Base-by-base conservation (phyloP, 2,797 vertebrate species). In the Denticeps clupeoides region DNA sequence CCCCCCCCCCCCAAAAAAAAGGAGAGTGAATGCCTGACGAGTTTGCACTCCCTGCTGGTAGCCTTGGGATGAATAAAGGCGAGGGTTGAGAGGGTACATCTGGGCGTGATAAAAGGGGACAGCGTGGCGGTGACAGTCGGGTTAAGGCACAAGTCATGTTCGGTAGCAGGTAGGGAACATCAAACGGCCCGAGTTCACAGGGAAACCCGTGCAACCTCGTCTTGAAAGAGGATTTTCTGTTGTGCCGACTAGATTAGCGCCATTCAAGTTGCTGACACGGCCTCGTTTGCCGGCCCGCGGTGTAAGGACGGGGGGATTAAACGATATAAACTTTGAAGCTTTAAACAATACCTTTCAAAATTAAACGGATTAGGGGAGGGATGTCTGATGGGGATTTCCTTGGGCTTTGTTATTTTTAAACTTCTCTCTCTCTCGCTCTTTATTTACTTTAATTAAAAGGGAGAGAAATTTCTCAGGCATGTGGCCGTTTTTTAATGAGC, bases 321-420 rank as follows among this genome's bases (percentile, higher is more conserved):
- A 82, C 74, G 71, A 79, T 82, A 79, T 81, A 75, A 81, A 83
- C 82, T 82, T 82, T 83, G 78, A 84, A 82, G 80, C 79, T 79
- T 82, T 81, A 83, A 81, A 82, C 77, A 84, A 84, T 82, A 84
- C 77, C 78, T 80, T 78, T 84, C 76, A 79, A 83, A 82, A 84
- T 84, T 81, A 81, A 80, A 82, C 54, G 78, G 80, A 84, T 83
- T 84, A 83, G 76, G 74, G 76, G 71, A 72, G 75, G 62, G 72
- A 65, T 76, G 75, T 81, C 73, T 81, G 78, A 82, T 81, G 71
- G 79, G 80, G 80, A 82, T 83, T 78, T 84, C 78, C 79, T 71
- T 62, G 56, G 80, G 73, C 78, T 81, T 78, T 77, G 78, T 82
- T 79, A 75, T 72, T 80, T 81, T 83, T 77, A 81, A 81, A 81